Base-by-base conservation (phyloP, 2,797 vertebrate genomes). In the Tangara arthus region DNA sequence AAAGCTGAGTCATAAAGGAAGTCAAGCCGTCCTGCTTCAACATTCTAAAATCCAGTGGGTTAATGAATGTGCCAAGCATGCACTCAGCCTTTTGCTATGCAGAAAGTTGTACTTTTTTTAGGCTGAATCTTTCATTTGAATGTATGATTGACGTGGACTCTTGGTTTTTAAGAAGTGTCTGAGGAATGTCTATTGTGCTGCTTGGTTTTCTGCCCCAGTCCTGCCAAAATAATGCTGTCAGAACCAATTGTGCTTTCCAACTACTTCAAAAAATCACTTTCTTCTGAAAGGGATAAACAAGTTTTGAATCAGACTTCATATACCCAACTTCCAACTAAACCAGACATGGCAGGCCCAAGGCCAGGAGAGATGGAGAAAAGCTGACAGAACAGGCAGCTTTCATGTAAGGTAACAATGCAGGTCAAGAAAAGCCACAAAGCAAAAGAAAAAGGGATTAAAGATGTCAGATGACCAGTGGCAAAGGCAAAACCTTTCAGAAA, bases 101-200 rank as follows among this genome's bases (percentile, higher is more conserved):
- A 59, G 61, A 18, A 81, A 68, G n/a, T 18, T 50, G 19, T 76
- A 11, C n/a, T 21, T 32, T 71, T 72, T 92, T 69, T 35, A 44
- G 90, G 49, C 28, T 83, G 55, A 44, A 81, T 37, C 6, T 93
- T 84, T 93, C 34, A 83, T 91, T 87, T 90, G 61, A 95, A 86
- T 49, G 70, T 34, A 32, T 47, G 68, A 68, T 60, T 83, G 20
- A 65, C 82, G 93, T 55, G 56, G 15, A 20, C 21, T 90, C 10
- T 24, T 75, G n/a, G n/a, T 12, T 79, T 35, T 60, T 73, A 9
- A 26, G 34, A 39, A 77, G 75, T 93, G 47, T 56, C 87, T 91
- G 64, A 94, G 80, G 37, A 87, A 34, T 2, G 7, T 94, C 59
- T 90, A 8, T 15, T 28, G 21, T 49, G 35, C 34, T 84, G 23